Percentiles rank a stretch among this genome's conserved stretches.
Evolutionary conservation across 2,888 invertebrate genomes (phyloP).

Genomic region (Sisyra terminalis): DNA sequence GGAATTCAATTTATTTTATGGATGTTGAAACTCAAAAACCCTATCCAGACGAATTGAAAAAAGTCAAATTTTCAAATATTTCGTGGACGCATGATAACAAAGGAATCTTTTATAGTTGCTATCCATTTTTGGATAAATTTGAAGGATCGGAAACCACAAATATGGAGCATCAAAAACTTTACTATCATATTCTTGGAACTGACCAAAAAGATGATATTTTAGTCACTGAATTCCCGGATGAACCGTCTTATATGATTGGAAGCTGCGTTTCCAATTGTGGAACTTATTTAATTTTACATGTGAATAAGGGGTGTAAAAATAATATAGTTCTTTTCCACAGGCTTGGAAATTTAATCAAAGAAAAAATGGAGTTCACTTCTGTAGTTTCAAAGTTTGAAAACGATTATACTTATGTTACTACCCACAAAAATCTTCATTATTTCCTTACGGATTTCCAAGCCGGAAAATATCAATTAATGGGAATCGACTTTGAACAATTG

Average conservation of each 20-base stretch:
- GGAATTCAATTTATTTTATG: conserved; percentile 78
- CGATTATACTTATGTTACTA: conserved; percentile 88
- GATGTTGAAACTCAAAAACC: conserved; percentile 66
- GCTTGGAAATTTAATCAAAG: conserved; percentile 46
- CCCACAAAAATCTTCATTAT: conserved; percentile 63
- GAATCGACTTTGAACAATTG: conserved; percentile 60
- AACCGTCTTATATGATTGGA: conserved; percentile 80
- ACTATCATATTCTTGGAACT: conserved; percentile 79
- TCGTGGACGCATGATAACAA: conserved; percentile 91
- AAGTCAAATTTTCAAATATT: conserved; percentile 82
- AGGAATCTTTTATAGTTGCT: conserved; percentile 90
- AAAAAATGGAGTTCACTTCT: conserved; percentile 51
- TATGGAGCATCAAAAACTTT: conserved; percentile 83
- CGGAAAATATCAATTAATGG: conserved; percentile 76
- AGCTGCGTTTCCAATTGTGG: conserved; percentile 85
- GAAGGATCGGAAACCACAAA: conserved; percentile 85
- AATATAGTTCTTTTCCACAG: conserved; percentile 78
- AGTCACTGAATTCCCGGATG: conserved; percentile 76
- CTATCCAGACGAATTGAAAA: conserved; percentile 73
- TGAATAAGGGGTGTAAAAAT: conserved; percentile 79
- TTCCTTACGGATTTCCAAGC: conserved; percentile 90
- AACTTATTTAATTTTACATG: conserved; percentile 66
- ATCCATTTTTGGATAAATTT: conserved; percentile 65
- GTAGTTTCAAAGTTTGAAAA: conserved; percentile 82
- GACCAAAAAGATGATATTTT: conserved; percentile 73